Base-by-base conservation (phyloP, 2,113 vertebrate species). In the Ovis aries region DNA sequence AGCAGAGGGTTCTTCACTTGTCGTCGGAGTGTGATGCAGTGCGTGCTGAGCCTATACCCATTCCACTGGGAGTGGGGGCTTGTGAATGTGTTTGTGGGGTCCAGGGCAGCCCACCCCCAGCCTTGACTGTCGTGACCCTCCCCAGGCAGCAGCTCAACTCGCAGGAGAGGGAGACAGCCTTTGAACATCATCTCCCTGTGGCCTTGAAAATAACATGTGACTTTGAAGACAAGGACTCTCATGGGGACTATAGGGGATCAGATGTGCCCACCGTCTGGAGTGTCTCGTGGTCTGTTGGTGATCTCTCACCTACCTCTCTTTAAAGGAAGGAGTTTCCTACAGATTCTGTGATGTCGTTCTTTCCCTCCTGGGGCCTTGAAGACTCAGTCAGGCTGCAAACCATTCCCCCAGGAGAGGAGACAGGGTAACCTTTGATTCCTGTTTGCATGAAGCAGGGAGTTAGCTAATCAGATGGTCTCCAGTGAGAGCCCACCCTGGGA, bases 181-280 rank as follows among this genome's bases (percentile, higher is more conserved):
- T 82, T 48, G 81, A 57, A 87, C 29, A 31, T 43, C 91, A 52
- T 91, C 53, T 96, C 67, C 52, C 78, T 1, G 3, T 50, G 45
- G 83, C 86, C 96, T 97, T 95, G 91, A 92, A 93, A 95, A 91
- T 87, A 71, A 33, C 9, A 1, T 14, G 25, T 16, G 85, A 90
- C 59, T 94, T 96, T 78, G 74, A 87, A 81, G 48, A 71, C 88
- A 50, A 88, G 48, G 23, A 53, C 40, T 64, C 74, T 55, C 45
- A 0, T 2, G 8, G 57, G 45, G 40, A 36, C 31, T n/a, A 2
- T 13, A 52, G 80, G 12, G 29, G 11, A 5, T 60, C 50, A 16
- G 25, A 5, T 33, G 29, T 4, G 2, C 53, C 31, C 1, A 17
- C 17, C 33, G 27, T 84, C 36, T 67, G 94, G 11, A 64, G 60